These are phyloP conservation scores for Sorex fumeus DNA, from an alignment of 2,113 vertebrate species.

Conservation along the genomic window DNA sequence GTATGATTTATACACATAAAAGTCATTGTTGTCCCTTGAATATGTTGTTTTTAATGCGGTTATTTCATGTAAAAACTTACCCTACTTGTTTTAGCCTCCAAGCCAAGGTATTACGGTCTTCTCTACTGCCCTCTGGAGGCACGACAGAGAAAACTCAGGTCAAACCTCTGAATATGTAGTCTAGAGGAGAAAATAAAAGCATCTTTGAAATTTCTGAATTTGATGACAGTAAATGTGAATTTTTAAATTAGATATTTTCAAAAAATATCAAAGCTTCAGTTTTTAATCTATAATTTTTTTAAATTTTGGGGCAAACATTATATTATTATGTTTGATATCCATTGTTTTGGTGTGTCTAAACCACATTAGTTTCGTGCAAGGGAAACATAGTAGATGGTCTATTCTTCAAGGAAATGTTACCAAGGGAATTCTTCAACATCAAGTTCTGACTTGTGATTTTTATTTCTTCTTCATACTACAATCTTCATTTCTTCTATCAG, in stretches of 20 bases:
- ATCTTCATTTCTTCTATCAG: not conserved
- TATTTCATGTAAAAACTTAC: not conserved
- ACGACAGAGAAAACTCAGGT: conserved; percentile 35
- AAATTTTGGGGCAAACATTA: not conserved
- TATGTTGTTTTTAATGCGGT: not conserved
- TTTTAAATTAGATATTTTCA: not conserved
- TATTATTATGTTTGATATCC: no score
- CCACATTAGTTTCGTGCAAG: not conserved
- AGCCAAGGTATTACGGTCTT: conserved; percentile 41
- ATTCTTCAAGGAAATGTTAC: conserved; percentile 19
- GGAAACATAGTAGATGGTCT: not conserved
- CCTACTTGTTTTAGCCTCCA: not conserved
- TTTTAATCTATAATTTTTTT: conserved; percentile 21
- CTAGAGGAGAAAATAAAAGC: not conserved
- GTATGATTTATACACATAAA: conserved; percentile 4
- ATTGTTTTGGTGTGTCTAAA: not conserved
- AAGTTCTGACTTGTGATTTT: conserved; percentile 13
- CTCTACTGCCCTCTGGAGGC: conserved; percentile 76
- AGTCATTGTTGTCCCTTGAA: not conserved
- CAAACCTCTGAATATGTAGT: not conserved
- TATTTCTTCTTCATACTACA: not conserved
- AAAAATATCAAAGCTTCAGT: not conserved
- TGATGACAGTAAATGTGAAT: conserved; percentile 37
- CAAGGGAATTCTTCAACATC: not conserved
- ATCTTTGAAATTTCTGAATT: conserved; percentile 46